Conservation (phyloP, 2,888 invertebrate species). For the Venusia cambrica region DNA sequence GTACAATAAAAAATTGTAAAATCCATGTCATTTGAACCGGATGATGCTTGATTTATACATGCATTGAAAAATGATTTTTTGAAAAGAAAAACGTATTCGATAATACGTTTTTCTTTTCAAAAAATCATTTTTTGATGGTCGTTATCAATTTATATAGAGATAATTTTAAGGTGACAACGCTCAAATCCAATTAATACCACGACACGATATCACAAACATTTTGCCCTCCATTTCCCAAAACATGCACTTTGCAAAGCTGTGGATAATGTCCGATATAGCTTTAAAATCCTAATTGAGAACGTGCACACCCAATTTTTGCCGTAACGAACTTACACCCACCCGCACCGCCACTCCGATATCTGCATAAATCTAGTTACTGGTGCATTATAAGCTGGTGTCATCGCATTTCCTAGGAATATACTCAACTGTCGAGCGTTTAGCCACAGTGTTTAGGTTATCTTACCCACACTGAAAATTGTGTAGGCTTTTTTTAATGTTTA, state of each 20-base stretch:
- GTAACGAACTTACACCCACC: constrained; percentile 25
- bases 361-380: constrained; percentile 3
- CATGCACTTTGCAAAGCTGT: constrained; percentile 16
- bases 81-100: too few species aligned
- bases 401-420: constrained; percentile 13
- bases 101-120: too few species aligned
- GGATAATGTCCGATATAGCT: constrained; percentile 21
- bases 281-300: constrained; percentile 22
- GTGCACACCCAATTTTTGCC: constrained; percentile 21
- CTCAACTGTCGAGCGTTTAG: constrained; percentile 3
- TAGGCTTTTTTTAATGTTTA: background rate
- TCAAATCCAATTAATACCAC: background rate
- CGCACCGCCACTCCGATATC: constrained; percentile 12
- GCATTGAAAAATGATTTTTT: too few species aligned
- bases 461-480: constrained; percentile 3
- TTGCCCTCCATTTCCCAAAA: constrained; percentile 18
- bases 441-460: constrained; percentile 4
- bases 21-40: too few species aligned
- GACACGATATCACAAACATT: constrained; percentile 5
- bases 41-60: too few species aligned
- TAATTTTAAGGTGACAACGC: too few species aligned
- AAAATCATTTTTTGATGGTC: too few species aligned
- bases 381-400: constrained; percentile 16
- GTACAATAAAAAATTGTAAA: too few species aligned
- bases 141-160: too few species aligned